Evolutionary conservation across 2,888 invertebrate genomes (phyloP).

Genomic region (Sinotaia quadrata): DNA sequence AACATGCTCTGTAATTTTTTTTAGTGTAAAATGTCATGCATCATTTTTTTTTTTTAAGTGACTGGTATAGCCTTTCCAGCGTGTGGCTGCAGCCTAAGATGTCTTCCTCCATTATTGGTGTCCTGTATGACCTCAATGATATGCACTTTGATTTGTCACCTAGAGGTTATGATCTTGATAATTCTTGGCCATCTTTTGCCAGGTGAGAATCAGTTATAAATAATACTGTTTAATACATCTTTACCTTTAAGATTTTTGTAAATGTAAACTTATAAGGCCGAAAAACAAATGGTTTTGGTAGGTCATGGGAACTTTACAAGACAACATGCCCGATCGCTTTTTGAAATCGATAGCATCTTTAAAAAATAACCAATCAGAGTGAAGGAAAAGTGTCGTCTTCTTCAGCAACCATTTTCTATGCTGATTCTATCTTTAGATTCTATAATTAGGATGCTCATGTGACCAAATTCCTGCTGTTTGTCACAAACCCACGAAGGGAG

Average conservation of each 20-base stretch:
- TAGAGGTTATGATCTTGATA: conserved; percentile 72
- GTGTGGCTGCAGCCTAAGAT: conserved; percentile 64
- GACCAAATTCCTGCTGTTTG: no score
- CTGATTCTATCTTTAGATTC: no score
- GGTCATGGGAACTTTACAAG: background rate
- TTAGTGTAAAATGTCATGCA: no score
- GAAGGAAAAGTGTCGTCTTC: no score
- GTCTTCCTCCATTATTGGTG: conserved; percentile 61
- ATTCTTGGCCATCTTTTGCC: conserved; percentile 73
- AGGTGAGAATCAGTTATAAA: conserved; percentile 60
- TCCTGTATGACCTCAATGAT: conserved; percentile 72
- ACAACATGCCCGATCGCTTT: no score
- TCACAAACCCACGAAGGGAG: no score
- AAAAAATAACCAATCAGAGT: no score
- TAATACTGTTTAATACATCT: background rate
- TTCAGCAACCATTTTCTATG: no score
- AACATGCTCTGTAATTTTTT: no score
- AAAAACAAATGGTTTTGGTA: background rate
- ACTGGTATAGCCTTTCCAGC: conserved; percentile 69
- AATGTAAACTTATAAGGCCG: background rate
- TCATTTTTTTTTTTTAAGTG: conserved; percentile 53
- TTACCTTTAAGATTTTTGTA: background rate
- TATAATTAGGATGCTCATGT: no score
- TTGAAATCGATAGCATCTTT: no score
- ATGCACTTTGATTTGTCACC: conserved; percentile 73